phyloP scores from a whole-genome alignment of 2,888 invertebrate genomes.

The Noctuana brunneofusca region DNA sequence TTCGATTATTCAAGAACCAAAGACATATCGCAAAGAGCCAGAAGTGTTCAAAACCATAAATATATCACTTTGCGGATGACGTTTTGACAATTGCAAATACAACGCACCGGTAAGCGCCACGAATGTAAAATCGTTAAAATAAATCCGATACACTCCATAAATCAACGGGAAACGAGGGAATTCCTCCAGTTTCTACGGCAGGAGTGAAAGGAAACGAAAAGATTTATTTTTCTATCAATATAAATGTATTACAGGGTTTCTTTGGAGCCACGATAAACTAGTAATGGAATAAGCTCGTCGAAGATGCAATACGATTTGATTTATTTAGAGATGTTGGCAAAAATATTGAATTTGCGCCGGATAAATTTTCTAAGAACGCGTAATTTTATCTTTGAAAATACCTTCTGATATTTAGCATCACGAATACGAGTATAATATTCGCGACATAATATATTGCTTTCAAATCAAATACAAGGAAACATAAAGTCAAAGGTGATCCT shows the following conservation, averaged over 20 bases:
- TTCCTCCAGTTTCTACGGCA: conserved; percentile 9
- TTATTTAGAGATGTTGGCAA: conserved; percentile 22
- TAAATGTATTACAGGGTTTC: conserved; percentile 22
- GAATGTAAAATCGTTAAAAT: background rate
- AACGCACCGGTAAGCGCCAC: background rate
- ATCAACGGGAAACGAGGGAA: conserved; percentile 22
- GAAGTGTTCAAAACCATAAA: background rate
- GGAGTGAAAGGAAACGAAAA: conserved; percentile 8
- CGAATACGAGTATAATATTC: background rate
- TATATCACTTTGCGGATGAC: background rate
- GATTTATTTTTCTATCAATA: conserved; percentile 30
- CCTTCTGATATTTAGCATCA: background rate
- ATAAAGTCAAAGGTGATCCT: too few species aligned
- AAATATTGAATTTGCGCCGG: conserved; percentile 22
- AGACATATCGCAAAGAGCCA: conserved; percentile 9
- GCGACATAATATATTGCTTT: background rate
- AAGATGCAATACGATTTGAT: conserved; percentile 21
- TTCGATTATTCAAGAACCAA: conserved; percentile 6
- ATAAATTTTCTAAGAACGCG: background rate
- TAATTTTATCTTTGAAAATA: conserved; percentile 3
- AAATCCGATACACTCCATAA: conserved; percentile 8
- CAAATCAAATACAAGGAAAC: too few species aligned
- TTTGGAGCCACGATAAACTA: conserved; percentile 15
- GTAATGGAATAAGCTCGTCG: conserved; percentile 26
- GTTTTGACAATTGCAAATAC: conserved; percentile 4